These are phyloP conservation scores for Monopis laevigella DNA, from an alignment of 2,888 invertebrate species.

Conservation along the genomic window DNA sequence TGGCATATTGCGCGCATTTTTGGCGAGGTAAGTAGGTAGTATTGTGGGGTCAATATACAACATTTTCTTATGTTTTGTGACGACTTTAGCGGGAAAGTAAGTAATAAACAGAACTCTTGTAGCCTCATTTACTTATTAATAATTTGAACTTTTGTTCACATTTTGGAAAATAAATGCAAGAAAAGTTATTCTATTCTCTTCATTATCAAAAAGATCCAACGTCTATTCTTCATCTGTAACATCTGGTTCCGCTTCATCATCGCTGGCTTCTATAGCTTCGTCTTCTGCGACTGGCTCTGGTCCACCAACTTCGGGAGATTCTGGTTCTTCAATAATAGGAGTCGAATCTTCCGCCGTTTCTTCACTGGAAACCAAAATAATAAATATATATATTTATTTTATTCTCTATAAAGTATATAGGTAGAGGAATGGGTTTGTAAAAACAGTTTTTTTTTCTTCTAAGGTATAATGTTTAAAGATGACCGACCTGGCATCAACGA, in stretches of 20 bases:
- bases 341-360: conserved; percentile 40
- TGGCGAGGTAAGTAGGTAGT: no score
- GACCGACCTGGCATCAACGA: conserved; percentile 38
- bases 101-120: no score
- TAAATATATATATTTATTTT: conserved; percentile 8
- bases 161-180: conserved; percentile 11
- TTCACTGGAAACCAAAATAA: conserved; percentile 30
- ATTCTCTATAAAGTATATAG: not conserved
- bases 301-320: conserved; percentile 41
- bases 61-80: no score
- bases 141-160: not conserved
- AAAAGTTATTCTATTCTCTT: no score
- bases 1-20: no score
- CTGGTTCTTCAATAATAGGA: conserved; percentile 60
- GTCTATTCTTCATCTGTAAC: conserved; percentile 64
- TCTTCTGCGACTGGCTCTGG: conserved; percentile 33
- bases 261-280: conserved; percentile 45
- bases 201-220: not conserved
- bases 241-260: conserved; percentile 60
- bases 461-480: not conserved
- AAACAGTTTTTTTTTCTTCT: no score
- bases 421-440: no score
- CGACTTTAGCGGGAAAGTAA: no score
- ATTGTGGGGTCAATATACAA: no score
- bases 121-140: no score